Percentiles rank a stretch among this genome's conserved stretches.
Conservation (phyloP, 2,113 vertebrate genomes). For the Protomyctophum bolini region DNA sequence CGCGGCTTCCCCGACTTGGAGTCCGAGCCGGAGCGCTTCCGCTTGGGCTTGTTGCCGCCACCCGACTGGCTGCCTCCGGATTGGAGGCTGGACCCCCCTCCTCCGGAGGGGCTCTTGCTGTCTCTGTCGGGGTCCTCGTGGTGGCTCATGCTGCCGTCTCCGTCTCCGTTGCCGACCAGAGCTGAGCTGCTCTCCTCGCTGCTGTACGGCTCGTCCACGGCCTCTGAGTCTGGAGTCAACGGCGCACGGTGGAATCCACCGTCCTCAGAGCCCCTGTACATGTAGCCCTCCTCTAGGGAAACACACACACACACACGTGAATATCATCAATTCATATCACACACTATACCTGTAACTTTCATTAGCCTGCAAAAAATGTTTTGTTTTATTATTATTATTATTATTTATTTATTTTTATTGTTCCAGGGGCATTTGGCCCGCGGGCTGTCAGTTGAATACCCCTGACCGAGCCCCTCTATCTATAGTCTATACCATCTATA, state of each 20-base stretch:
- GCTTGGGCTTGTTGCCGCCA: conserved; percentile 80
- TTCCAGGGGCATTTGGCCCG: no score
- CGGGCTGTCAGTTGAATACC: no score
- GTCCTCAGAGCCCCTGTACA: conserved; percentile 80
- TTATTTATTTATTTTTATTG: no score
- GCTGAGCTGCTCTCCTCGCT: conserved; percentile 83
- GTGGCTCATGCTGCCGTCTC: conserved; percentile 64
- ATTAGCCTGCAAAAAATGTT: no score
- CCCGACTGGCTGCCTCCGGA: no score
- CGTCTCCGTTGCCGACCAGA: conserved; percentile 60
- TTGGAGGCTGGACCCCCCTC: neutral
- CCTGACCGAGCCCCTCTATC: no score
- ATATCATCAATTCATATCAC: no score
- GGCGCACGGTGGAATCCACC: conserved; percentile 72
- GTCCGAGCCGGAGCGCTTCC: conserved; percentile 91
- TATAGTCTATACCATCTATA: no score
- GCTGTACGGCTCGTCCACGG: conserved; percentile 79
- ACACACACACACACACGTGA: conserved; percentile 18
- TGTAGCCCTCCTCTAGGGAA: conserved; percentile 77
- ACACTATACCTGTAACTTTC: no score
- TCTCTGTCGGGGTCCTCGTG: conserved; percentile 68
- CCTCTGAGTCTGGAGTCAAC: conserved; percentile 81
- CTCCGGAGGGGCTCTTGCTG: conserved; percentile 71
- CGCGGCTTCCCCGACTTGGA: conserved; percentile 93
- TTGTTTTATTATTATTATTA: no score